Conservation (phyloP, 2,888 invertebrate species). For the Nomada hirtipes region DNA sequence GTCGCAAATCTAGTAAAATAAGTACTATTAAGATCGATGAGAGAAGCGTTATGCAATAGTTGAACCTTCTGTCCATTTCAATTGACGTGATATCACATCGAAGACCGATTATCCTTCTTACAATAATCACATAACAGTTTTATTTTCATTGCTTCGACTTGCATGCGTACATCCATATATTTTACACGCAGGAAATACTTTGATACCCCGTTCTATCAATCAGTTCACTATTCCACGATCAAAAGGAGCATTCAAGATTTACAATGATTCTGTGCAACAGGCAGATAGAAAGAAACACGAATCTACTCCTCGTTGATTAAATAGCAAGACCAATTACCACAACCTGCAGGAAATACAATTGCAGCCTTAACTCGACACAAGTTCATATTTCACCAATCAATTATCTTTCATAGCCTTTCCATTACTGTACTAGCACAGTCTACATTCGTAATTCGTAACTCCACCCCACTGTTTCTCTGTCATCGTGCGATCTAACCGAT, state of each 20-base stretch:
- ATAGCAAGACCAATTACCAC: too few relatives aligned
- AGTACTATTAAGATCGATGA: slow-evolving; percentile 62
- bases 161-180: too few relatives aligned
- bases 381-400: slow-evolving; percentile 26
- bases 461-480: background rate
- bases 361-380: slow-evolving; percentile 14
- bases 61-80: slow-evolving; percentile 61
- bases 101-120: slow-evolving; percentile 41
- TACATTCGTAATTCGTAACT: background rate
- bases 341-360: background rate
- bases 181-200: too few relatives aligned
- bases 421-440: slow-evolving; percentile 13
- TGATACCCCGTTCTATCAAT: too few relatives aligned
- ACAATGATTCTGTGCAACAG: too few relatives aligned
- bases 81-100: slow-evolving; percentile 63
- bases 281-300: too few relatives aligned
- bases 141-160: background rate
- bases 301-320: too few relatives aligned
- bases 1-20: slow-evolving; percentile 19
- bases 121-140: slow-evolving; percentile 25
- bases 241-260: too few relatives aligned
- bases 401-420: slow-evolving; percentile 15
- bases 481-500: slow-evolving; percentile 4
- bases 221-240: too few relatives aligned
- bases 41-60: slow-evolving; percentile 55